phyloP scores from a whole-genome alignment of 2,888 invertebrate species.

The Pediacus dermestoides region DNA sequence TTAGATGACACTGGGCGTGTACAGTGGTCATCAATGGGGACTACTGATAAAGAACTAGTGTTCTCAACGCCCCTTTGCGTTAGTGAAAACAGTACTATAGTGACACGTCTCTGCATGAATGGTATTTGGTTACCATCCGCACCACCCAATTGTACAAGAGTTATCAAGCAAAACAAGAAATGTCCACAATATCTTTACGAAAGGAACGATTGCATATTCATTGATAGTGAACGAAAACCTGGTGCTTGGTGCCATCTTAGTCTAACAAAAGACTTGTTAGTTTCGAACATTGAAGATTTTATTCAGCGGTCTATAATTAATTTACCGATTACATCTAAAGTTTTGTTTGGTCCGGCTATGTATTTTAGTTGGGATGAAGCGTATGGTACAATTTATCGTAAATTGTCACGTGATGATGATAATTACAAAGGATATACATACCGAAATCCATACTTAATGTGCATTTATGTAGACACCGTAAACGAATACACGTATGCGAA shows the following conservation, averaged over 20 bases:
- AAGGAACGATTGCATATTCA: constrained; percentile 39
- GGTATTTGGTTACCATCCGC: constrained; percentile 35
- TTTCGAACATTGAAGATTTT: constrained; percentile 23
- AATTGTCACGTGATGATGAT: constrained; percentile 15
- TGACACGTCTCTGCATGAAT: constrained; percentile 35
- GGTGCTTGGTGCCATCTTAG: too few relatives aligned
- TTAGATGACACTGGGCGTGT: constrained; percentile 9
- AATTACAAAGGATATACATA: constrained; percentile 27
- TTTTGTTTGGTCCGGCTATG: constrained; percentile 30
- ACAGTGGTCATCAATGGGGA: constrained; percentile 15
- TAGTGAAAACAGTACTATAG: constrained; percentile 29
- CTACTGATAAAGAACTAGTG: constrained; percentile 21
- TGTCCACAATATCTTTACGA: constrained; percentile 31
- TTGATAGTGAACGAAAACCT: constrained; percentile 36
- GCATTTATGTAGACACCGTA: constrained; percentile 19
- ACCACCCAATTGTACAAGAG: constrained; percentile 30
- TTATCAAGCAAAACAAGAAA: constrained; percentile 16
- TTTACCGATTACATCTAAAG: constrained; percentile 32
- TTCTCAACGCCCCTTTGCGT: constrained; percentile 43
- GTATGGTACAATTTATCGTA: constrained; percentile 27
- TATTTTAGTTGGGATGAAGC: constrained; percentile 25
- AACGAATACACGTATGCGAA: constrained; percentile 20
- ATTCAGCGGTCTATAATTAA: constrained; percentile 27
- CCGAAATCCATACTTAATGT: constrained; percentile 14
- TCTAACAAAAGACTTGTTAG: too few relatives aligned